Evolutionary conservation across 2,113 vertebrate genomes (phyloP).

Genomic region (Sander vitreus): DNA sequence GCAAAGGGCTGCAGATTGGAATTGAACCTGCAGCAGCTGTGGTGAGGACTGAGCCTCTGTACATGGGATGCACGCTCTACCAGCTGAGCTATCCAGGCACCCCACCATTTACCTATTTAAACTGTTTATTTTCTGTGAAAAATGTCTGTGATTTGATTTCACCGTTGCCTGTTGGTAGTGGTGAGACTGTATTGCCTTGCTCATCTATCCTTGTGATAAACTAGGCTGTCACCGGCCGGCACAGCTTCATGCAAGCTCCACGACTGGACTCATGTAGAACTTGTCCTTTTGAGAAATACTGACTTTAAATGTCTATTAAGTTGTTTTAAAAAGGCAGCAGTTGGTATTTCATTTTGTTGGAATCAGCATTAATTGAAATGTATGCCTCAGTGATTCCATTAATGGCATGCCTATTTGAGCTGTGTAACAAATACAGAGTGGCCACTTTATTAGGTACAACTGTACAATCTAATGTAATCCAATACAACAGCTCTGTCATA

Average conservation of each 20-base stretch:
- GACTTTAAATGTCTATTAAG: slow-evolving; percentile 64
- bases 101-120: slow-evolving; percentile 27
- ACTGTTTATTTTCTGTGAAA: slow-evolving; percentile 45
- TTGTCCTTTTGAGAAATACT: slow-evolving; percentile 62
- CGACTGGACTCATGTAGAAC: slow-evolving; percentile 57
- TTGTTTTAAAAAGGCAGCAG: slow-evolving; percentile 19
- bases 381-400: not conserved
- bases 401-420: not conserved
- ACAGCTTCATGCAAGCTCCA: slow-evolving; percentile 58
- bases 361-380: slow-evolving; percentile 3
- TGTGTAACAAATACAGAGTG: not conserved
- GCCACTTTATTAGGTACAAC: not conserved
- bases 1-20: no score
- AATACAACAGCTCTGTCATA: not conserved
- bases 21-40: no score
- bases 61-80: no score
- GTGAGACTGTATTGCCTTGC: slow-evolving; percentile 50
- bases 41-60: no score
- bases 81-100: no score
- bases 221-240: slow-evolving; percentile 56
- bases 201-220: slow-evolving; percentile 75
- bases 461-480: not conserved
- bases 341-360: slow-evolving; percentile 15
- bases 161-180: slow-evolving; percentile 37
- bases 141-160: slow-evolving; percentile 43